Percentiles rank a stretch among this genome's conserved stretches.
These are phyloP conservation scores for Armadillidium nasatum DNA, from an alignment of 1,140 invertebrate genomes.

Conservation along the genomic window DNA sequence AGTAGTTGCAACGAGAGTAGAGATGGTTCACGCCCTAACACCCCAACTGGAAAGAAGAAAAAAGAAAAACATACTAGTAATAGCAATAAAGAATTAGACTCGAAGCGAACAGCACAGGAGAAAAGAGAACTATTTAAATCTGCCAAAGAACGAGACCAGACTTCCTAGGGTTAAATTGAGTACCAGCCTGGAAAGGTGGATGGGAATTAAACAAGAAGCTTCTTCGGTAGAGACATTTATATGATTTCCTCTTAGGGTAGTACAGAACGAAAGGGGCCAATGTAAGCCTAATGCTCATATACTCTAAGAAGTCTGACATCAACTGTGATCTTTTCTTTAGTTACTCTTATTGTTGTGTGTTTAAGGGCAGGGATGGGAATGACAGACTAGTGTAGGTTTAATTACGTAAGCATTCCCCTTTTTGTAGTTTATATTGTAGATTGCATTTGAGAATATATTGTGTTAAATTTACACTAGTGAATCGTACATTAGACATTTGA, in stretches of 20 bases:
- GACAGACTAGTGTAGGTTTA: too few species aligned
- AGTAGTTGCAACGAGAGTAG: conserved; percentile 33
- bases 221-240: background rate
- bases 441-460: too few species aligned
- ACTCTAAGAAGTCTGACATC: conserved; percentile 1
- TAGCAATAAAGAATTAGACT: conserved; percentile 4
- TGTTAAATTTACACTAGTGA: too few species aligned
- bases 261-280: background rate
- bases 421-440: background rate
- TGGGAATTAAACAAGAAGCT: background rate
- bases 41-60: conserved; percentile 13
- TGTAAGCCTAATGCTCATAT: background rate
- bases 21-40: conserved; percentile 29
- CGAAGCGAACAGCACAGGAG: conserved; percentile 40
- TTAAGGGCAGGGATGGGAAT: background rate
- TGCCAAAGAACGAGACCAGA: conserved; percentile 37
- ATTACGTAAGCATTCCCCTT: conserved; percentile 5
- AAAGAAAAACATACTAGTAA: conserved; percentile 2
- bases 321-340: conserved; percentile 1
- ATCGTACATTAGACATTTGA: too few species aligned
- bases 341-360: background rate
- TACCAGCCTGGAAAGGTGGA: conserved; percentile 25
- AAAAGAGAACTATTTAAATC: conserved; percentile 43
- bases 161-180: conserved; percentile 36
- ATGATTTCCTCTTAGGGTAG: conserved; percentile 3